phyloP scores from a whole-genome alignment of 1,140 invertebrate genomes.

The Caenorhabditis remanei region DNA sequence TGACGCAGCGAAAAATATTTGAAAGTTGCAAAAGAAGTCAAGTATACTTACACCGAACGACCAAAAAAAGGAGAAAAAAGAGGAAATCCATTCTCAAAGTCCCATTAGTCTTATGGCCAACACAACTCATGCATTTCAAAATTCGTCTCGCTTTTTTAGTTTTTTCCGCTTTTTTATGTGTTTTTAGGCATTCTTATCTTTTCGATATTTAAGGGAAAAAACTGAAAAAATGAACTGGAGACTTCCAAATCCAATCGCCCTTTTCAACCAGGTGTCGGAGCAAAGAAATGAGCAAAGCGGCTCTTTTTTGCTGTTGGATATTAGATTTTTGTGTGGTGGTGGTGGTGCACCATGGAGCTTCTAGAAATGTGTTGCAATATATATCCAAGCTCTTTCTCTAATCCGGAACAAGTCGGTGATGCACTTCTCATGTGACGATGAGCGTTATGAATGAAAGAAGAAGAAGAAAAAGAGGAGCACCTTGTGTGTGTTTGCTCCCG shows the following conservation, averaged over 20 bases:
- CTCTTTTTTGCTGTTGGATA: constrained; percentile 53
- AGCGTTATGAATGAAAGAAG: background rate
- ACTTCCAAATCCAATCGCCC: constrained; percentile 42
- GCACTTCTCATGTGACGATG: constrained; percentile 56
- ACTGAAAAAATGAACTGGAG: background rate
- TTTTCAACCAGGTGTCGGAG: constrained; percentile 36
- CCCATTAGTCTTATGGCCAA: constrained; percentile 46
- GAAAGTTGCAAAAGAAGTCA: constrained; percentile 22
- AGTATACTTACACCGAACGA: constrained; percentile 28
- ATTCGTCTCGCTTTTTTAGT: constrained; percentile 52
- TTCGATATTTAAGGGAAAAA: constrained; percentile 3
- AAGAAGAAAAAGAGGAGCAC: constrained; percentile 38
- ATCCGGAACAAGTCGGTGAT: constrained; percentile 56
- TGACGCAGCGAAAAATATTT: background rate
- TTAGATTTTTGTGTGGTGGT: constrained; percentile 43
- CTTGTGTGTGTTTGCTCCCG: background rate
- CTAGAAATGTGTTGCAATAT: constrained; percentile 49
- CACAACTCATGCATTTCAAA: constrained; percentile 55
- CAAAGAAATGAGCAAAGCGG: constrained; percentile 1
- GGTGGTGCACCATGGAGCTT: constrained; percentile 47
- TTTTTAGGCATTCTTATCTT: constrained; percentile 46
- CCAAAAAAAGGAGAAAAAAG: constrained; percentile 4
- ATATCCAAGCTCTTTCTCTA: constrained; percentile 53
- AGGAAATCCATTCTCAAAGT: constrained; percentile 52
- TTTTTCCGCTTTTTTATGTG: constrained; percentile 43